phyloP scores from a whole-genome alignment of 2,113 vertebrate species.

The Phyllopteryx taeniolatus region DNA sequence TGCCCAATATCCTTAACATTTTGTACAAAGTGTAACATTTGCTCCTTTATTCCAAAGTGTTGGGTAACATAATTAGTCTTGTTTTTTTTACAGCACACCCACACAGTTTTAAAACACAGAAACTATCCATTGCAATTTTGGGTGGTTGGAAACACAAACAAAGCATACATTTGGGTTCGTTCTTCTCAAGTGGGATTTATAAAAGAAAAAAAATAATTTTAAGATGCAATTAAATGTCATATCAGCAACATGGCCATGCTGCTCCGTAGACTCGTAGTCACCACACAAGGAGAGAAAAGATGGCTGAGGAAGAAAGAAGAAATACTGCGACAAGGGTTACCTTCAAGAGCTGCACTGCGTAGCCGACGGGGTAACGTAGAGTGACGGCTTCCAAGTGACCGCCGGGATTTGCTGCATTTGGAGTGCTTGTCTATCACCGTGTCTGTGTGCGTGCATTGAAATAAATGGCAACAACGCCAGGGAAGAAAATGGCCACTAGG shows the following conservation, averaged over 20 bases:
- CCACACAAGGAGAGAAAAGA: neutral
- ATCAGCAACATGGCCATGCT: neutral
- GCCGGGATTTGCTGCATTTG: conserved; percentile 37
- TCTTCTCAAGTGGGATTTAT: neutral
- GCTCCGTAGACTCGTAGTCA: neutral
- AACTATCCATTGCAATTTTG: conserved; percentile 41
- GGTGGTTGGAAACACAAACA: conserved; percentile 36
- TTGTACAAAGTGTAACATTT: too few species aligned
- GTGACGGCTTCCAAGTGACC: conserved; percentile 1
- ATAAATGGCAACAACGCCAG: conserved; percentile 27
- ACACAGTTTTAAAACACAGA: neutral
- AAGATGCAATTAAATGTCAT: neutral
- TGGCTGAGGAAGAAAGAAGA: neutral
- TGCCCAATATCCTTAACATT: too few species aligned
- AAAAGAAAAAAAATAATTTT: conserved; percentile 1
- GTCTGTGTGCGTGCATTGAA: conserved; percentile 39
- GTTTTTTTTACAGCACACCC: neutral
- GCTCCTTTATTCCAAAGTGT: conserved; percentile 13
- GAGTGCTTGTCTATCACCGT: conserved; percentile 46
- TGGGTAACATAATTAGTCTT: neutral
- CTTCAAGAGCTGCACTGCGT: neutral
- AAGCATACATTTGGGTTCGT: conserved; percentile 24
- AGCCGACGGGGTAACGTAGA: conserved; percentile 16
- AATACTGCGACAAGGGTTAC: neutral
- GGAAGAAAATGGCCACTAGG: conserved; percentile 44